A percentile compares a stretch with the other conserved stretches of the same genome.
Conservation (phyloP, 1,140 invertebrate genomes). For the Pararge aegeria region DNA sequence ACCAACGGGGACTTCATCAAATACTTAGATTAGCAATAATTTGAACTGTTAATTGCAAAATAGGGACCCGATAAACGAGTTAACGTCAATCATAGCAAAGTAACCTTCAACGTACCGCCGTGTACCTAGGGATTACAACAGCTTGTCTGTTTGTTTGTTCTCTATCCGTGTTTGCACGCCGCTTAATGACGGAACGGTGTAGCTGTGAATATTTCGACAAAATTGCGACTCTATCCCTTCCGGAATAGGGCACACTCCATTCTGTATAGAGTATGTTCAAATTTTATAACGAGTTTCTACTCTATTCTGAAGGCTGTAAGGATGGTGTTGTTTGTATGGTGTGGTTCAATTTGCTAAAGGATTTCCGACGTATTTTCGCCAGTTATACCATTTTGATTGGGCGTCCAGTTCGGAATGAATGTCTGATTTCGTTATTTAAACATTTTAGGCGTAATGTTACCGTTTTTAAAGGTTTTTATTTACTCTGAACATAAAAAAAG, state of each 20-base stretch:
- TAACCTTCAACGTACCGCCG: slow-evolving; percentile 15
- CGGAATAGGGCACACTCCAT: background rate
- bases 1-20: too few species aligned
- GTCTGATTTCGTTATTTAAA: slow-evolving; percentile 29
- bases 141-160: slow-evolving; percentile 49
- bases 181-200: slow-evolving; percentile 41
- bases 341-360: slow-evolving; percentile 22
- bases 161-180: slow-evolving; percentile 45
- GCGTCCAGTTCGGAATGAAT: slow-evolving; percentile 27
- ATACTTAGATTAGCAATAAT: background rate
- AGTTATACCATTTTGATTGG: slow-evolving; percentile 34
- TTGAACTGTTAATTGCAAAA: slow-evolving; percentile 1
- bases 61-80: slow-evolving; percentile 8
- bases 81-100: slow-evolving; percentile 27
- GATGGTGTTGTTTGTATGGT: background rate
- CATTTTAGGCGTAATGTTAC: slow-evolving; percentile 16
- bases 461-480: background rate
- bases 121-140: slow-evolving; percentile 48
- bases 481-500: too few species aligned
- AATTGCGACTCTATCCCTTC: background rate
- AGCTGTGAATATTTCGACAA: slow-evolving; percentile 2
- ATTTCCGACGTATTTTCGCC: slow-evolving; percentile 20
- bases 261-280: background rate
- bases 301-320: slow-evolving; percentile 5
- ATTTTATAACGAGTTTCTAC: slow-evolving; percentile 26